Base-by-base conservation (phyloP, 2,888 invertebrate genomes). In the Xanthorhoe spadicearia region DNA sequence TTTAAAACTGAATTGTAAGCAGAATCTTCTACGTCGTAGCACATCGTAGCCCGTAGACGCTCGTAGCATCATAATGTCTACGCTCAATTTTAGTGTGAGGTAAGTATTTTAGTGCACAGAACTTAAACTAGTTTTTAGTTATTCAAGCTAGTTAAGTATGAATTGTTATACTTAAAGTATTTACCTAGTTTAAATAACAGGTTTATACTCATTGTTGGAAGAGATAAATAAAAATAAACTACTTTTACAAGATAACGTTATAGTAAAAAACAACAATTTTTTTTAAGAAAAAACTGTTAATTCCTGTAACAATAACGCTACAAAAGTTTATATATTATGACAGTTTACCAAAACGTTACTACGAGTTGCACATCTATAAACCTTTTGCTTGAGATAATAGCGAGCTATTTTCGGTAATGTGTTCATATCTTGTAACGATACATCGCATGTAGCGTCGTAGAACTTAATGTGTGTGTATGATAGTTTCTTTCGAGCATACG, bases 391-490 rank as follows among this genome's bases (percentile, higher is more conserved):
- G 8, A 15, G 19, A 19, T 49, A 49, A 58, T 38, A n/a, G 35
- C 58, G 19, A 23, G 35, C 54, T 55, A 55, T 61, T 55, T 55
- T 61, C 23, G 35, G 35, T 54, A 54, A 61, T 54, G 54, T n/a
- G 48, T n/a, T 48, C 54, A 54, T 61, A 61, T 54, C 46, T 17
- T 18, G 28, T 48, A 61, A 61, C 13, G 53, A 48, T 61, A 32
- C 53, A 54, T 54, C 61, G 54, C 49, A 23, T 61, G 61, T 61
- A 48, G 18, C 53, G 49, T 54, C 61, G 32, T 54, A 49, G 53
- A 54, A 32, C 48, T 8, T 61, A 52, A 60, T 61, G 60, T 51
- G 15, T 10, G 48, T 35, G 17, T 15, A 32, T 48, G 17, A 53
- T 60, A 23, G 60, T 59, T 19, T 38, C 15, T 59, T 51, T 8